Percentiles rank a stretch among this genome's conserved stretches.
Evolutionary conservation across 2,113 vertebrate species (phyloP).

Genomic region (Cyphomyrus discorhynchus): DNA sequence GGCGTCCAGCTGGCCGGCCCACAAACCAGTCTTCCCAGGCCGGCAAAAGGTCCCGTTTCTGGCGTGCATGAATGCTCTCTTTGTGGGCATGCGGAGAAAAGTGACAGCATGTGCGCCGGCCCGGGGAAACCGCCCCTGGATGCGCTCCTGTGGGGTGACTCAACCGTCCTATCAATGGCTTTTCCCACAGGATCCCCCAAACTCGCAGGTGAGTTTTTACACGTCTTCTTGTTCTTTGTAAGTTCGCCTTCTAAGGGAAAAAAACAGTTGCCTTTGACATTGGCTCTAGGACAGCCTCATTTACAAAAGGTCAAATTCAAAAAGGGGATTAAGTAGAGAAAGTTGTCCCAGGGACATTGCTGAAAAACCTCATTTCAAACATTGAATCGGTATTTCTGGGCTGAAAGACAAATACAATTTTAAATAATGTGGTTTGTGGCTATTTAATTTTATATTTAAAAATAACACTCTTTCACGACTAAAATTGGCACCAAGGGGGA

Average conservation of each 20-base stretch:
- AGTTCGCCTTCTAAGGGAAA: not conserved
- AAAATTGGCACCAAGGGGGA: not conserved
- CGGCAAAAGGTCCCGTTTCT: not conserved
- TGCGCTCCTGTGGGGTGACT: not conserved
- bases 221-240: not conserved
- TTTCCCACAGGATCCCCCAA: constrained; percentile 8
- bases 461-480: not conserved
- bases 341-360: not conserved
- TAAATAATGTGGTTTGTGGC: not conserved
- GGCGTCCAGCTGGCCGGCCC: constrained; percentile 15
- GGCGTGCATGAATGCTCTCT: constrained; percentile 25
- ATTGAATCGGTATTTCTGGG: not conserved
- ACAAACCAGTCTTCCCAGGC: constrained; percentile 22
- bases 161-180: not conserved
- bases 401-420: not conserved
- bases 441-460: not conserved
- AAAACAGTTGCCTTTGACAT: not conserved
- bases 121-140: not conserved
- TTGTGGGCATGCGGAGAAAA: constrained; percentile 20
- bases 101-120: constrained; percentile 11
- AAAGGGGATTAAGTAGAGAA: not conserved
- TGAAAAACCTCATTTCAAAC: not conserved
- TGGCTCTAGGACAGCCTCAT: not conserved
- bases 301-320: not conserved
- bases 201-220: not conserved